Base-by-base conservation (phyloP, 2,888 invertebrate species). In the Noctua janthe region DNA sequence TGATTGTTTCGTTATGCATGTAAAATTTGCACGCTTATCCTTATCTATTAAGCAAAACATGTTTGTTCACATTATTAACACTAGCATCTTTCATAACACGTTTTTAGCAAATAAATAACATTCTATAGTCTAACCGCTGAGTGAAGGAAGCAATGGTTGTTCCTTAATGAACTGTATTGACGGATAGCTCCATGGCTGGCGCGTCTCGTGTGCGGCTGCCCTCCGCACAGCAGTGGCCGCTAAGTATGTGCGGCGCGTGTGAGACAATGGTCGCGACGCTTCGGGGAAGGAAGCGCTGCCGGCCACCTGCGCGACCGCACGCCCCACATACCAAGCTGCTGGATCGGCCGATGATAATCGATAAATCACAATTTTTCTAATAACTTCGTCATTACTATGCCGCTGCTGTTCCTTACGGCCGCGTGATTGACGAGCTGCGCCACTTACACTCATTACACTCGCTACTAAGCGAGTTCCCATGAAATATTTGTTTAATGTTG, bases 211-310 rank as follows among this genome's bases (percentile, higher is more conserved):
- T n/a, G 35, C 1, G 64, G 8, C 43, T 29, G 71, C 23, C 62
- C 66, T 13, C 49, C 56, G 23, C 43, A 43, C 59, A 20, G 62
- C 17, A 62, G 74, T 29, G 76, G 29, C 56, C 71, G 70, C 81
- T 91, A 86, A 81, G 87, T 92, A 93, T 93, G 91, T 88, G 56
- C 8, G 74, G 84, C 91, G 92, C 93, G 92, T 92, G 90, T 90
- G 89, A 81, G 90, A 93, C 92, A 93, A 93, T 92, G 90, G 90
- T 84, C 81, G 87, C 87, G 86, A 88, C 84, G 83, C 86, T 94
- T 95, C 95, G 93, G 93, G 93, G 95, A 94, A 95, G 95, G 95
- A 95, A 95, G 93, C 94, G 90, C 92, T 92, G 92, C 94, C 90
- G 91, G 86, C 87, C 91, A 92, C 92, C 92, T 91, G 92, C 89